These are phyloP conservation scores for Neoascia interrupta DNA, from an alignment of 2,888 invertebrate species.

Conservation along the genomic window DNA sequence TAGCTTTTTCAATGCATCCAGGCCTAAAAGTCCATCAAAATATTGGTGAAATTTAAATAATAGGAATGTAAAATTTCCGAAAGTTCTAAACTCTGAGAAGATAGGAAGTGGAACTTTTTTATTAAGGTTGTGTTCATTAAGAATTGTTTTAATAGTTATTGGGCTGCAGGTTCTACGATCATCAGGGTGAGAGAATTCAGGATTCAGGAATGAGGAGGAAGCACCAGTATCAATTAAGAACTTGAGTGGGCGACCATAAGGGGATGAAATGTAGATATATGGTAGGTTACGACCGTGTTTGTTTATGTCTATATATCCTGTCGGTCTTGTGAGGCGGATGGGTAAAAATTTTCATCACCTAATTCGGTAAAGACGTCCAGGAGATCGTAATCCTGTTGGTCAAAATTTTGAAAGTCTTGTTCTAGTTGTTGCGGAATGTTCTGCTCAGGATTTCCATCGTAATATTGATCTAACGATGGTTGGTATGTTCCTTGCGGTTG, in stretches of 20 bases:
- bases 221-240: constrained; percentile 44
- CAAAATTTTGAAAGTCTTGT: not conserved
- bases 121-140: not conserved
- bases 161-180: no score
- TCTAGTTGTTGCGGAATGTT: no score
- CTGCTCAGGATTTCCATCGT: not conserved
- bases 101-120: not conserved
- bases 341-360: constrained; percentile 24
- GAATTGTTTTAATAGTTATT: not conserved
- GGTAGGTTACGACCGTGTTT: constrained; percentile 27
- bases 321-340: constrained; percentile 12
- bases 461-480: not conserved
- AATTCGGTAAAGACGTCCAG: constrained; percentile 6
- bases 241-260: constrained; percentile 24
- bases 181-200: constrained; percentile 3
- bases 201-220: constrained; percentile 35
- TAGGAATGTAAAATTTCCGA: not conserved
- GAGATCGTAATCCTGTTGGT: not conserved
- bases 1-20: not conserved
- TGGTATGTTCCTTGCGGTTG: not conserved
- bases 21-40: constrained; percentile 1
- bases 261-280: constrained; percentile 41
- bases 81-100: not conserved
- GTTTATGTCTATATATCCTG: constrained; percentile 26
- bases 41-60: constrained; percentile 10